Percentiles rank a stretch among this genome's conserved stretches.
These are phyloP conservation scores for Oryctolagus cuniculus DNA, from an alignment of 2,113 vertebrate species.

Conservation along the genomic window DNA sequence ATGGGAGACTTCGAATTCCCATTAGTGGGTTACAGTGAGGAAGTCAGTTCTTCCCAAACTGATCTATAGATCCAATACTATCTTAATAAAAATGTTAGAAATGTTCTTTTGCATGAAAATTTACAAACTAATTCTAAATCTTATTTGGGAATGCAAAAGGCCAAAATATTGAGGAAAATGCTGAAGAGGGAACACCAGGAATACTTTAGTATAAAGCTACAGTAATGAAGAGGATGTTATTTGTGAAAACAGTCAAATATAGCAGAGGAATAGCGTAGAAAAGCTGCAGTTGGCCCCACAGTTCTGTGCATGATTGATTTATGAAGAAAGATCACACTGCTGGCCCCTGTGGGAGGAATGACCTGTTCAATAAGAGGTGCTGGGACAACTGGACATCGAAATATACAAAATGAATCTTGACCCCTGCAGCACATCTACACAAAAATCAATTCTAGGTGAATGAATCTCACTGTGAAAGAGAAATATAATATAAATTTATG, in stretches of 20 bases:
- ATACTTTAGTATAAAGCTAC: slow-evolving; percentile 28
- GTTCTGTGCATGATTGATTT: not conserved
- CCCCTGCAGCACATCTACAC: not conserved
- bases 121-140: not conserved
- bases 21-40: not conserved
- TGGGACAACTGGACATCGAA: not conserved
- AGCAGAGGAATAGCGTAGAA: not conserved
- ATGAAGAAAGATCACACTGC: not conserved
- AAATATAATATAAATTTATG: slow-evolving; percentile 18
- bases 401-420: not conserved
- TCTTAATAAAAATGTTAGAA: not conserved
- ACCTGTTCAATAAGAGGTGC: not conserved
- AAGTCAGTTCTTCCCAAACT: not conserved
- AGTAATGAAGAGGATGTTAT: not conserved
- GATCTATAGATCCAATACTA: not conserved
- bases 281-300: not conserved
- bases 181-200: not conserved
- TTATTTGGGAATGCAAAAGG: not conserved
- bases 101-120: not conserved
- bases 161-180: not conserved
- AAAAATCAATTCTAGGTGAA: not conserved
- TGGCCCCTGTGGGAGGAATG: not conserved
- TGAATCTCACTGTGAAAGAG: not conserved
- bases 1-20: not conserved
- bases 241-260: not conserved